phyloP scores from a whole-genome alignment of 2,888 invertebrate genomes.

The Dendrolimus houi region DNA sequence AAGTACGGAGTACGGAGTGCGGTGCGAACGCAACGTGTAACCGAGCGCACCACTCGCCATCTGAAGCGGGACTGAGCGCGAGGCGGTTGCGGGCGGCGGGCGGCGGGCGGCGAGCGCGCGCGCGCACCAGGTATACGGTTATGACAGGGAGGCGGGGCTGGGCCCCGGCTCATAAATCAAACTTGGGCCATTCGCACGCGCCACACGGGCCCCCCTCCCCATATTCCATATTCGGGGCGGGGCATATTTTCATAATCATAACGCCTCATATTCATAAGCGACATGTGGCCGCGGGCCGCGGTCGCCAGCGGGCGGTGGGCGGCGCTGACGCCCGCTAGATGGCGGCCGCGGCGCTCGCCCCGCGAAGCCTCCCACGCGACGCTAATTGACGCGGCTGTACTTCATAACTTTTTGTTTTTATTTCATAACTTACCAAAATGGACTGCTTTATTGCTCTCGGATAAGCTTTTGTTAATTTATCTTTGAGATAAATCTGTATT shows the following conservation, averaged over 20 bases:
- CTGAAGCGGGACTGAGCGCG: constrained; percentile 73
- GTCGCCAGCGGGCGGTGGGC: constrained; percentile 48
- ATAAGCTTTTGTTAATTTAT: constrained; percentile 24
- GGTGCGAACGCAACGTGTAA: constrained; percentile 44
- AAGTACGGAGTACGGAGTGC: constrained; percentile 40
- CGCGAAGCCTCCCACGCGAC: constrained; percentile 68
- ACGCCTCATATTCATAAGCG: constrained; percentile 77
- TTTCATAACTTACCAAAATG: constrained; percentile 31
- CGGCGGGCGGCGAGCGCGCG: constrained; percentile 60
- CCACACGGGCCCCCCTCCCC: constrained; percentile 77
- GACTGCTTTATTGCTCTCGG: constrained; percentile 17
- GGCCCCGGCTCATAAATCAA: constrained; percentile 80
- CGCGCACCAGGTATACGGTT: constrained; percentile 80
- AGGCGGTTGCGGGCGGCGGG: constrained; percentile 57
- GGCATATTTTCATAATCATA: constrained; percentile 77
- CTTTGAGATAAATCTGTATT: constrained; percentile 10
- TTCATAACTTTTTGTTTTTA: constrained; percentile 64
- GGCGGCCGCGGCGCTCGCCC: constrained; percentile 55
- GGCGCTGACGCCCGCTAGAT: constrained; percentile 68
- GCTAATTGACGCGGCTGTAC: constrained; percentile 65
- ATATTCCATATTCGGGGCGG: constrained; percentile 78
- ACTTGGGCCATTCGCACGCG: constrained; percentile 80
- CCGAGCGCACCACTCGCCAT: constrained; percentile 72
- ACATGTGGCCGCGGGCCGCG: constrained; percentile 47
- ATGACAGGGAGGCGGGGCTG: constrained; percentile 82